Evolutionary conservation across 1,140 invertebrate species (phyloP).

Genomic region (Drosophila oshimai): DNA sequence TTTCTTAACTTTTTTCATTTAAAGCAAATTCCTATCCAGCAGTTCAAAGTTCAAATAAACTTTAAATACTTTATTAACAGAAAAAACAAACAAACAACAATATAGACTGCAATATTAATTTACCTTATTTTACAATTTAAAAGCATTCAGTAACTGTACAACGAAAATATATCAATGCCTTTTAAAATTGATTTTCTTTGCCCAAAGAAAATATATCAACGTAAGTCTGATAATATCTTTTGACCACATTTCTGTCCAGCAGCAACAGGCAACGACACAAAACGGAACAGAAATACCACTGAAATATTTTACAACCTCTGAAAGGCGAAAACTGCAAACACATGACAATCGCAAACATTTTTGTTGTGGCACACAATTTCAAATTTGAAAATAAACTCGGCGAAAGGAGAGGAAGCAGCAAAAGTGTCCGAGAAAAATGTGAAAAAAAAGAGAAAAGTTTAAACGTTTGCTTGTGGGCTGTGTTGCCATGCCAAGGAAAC

Average conservation of each 20-base stretch:
- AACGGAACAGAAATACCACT: not conserved
- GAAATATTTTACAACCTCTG: conserved; percentile 29
- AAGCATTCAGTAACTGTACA: too few relatives aligned
- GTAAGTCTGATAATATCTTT: not conserved
- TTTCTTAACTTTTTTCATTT: not conserved
- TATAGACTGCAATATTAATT: too few relatives aligned
- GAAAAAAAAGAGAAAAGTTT: conserved; percentile 20
- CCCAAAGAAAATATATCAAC: conserved; percentile 17
- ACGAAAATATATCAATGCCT: not conserved
- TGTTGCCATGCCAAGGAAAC: conserved; percentile 27
- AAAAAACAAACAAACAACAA: too few relatives aligned
- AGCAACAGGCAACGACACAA: conserved; percentile 2
- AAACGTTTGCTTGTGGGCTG: conserved; percentile 21
- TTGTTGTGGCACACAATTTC: conserved; percentile 39
- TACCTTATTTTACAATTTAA: not conserved
- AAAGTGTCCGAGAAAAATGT: conserved; percentile 43
- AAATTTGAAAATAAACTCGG: conserved; percentile 63
- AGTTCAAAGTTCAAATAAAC: too few relatives aligned
- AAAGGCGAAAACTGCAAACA: conserved; percentile 51
- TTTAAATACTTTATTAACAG: too few relatives aligned
- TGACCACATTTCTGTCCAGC: conserved; percentile 14
- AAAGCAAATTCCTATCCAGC: too few relatives aligned
- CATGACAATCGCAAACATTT: conserved; percentile 56
- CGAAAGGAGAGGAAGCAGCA: not conserved
- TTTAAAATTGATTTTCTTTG: not conserved